These are phyloP conservation scores for Parasteatoda lunata DNA, from an alignment of 2,888 invertebrate species.

Conservation along the genomic window DNA sequence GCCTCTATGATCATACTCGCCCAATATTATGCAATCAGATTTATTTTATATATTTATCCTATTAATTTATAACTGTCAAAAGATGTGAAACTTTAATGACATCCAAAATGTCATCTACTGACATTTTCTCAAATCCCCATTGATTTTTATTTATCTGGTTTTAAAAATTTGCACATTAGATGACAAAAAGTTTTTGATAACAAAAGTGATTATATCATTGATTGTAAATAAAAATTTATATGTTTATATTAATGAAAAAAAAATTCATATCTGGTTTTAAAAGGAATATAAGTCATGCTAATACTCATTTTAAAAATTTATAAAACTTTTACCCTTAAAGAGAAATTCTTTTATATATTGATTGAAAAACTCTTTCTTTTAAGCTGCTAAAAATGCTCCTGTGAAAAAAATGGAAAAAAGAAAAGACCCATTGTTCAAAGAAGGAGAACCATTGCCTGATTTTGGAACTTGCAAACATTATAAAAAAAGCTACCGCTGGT, in stretches of 20 bases:
- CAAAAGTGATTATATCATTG: neutral
- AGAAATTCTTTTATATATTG: neutral
- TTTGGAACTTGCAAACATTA: constrained; percentile 76
- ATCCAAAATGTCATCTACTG: too few relatives aligned
- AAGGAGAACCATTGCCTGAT: constrained; percentile 75
- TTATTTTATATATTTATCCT: too few relatives aligned
- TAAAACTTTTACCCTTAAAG: neutral
- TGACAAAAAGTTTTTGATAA: neutral
- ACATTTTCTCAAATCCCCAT: too few relatives aligned
- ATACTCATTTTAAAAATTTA: neutral
- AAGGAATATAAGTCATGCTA: neutral
- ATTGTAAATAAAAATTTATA: neutral
- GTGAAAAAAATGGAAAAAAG: constrained; percentile 57
- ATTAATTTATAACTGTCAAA: too few relatives aligned
- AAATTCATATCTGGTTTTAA: neutral
- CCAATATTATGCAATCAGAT: too few relatives aligned
- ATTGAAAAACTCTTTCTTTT: neutral
- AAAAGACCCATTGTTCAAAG: constrained; percentile 74
- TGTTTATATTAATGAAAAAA: neutral
- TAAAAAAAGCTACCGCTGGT: constrained; percentile 76
- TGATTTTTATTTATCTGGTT: too few relatives aligned
- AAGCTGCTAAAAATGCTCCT: constrained; percentile 4
- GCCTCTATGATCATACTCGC: too few relatives aligned
- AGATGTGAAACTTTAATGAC: too few relatives aligned
- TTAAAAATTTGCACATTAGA: too few relatives aligned